phyloP scores from a whole-genome alignment of 1,140 invertebrate species.

The Ceratina calcarata region DNA sequence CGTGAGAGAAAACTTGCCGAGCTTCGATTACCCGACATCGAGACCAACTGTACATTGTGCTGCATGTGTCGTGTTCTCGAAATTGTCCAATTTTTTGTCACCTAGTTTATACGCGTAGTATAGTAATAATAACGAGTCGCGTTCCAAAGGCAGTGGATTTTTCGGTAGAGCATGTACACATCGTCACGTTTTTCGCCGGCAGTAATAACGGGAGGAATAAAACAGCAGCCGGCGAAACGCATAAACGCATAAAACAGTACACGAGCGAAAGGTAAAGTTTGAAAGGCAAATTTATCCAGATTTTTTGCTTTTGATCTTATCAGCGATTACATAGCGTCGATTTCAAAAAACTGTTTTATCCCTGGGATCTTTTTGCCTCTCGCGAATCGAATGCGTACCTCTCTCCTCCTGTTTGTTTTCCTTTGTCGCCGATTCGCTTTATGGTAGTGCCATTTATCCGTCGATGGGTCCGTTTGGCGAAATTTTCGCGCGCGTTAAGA shows the following conservation, averaged over 20 bases:
- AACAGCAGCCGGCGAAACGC: constrained; percentile 24
- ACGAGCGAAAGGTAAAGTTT: constrained; percentile 38
- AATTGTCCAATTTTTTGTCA: background rate
- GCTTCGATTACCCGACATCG: no score
- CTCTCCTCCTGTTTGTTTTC: background rate
- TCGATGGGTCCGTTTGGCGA: background rate
- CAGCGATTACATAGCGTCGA: constrained; percentile 35
- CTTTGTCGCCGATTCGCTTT: background rate
- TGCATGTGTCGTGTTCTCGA: no score
- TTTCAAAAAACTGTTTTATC: constrained; percentile 29
- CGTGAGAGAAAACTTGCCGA: no score
- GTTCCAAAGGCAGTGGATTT: constrained; percentile 4
- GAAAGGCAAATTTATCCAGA: constrained; percentile 40
- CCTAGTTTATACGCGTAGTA: background rate
- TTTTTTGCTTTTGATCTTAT: constrained; percentile 40
- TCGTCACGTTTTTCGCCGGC: background rate
- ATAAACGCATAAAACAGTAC: constrained; percentile 27
- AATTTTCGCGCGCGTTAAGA: constrained; percentile 13
- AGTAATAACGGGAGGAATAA: constrained; percentile 28
- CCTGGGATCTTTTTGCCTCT: background rate
- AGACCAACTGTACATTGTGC: no score
- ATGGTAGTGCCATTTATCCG: background rate
- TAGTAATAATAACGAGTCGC: background rate
- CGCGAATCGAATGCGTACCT: background rate
- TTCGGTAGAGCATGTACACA: background rate